These are phyloP conservation scores for Eristalinus sepulchralis DNA, from an alignment of 2,888 invertebrate genomes.

Conservation along the genomic window DNA sequence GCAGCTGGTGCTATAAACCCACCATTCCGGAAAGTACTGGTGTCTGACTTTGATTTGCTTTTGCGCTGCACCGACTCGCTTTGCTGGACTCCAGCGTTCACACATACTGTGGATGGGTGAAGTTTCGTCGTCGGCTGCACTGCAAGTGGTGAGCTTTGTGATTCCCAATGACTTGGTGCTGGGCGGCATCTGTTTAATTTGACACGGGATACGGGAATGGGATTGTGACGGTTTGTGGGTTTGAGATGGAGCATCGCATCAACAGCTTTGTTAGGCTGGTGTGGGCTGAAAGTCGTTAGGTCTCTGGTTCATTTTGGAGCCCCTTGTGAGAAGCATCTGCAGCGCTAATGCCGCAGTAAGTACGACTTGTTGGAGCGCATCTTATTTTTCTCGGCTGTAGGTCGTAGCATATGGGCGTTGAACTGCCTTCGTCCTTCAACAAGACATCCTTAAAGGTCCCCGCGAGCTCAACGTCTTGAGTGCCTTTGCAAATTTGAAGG, in stretches of 20 bases:
- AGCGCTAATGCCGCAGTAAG: too few relatives aligned
- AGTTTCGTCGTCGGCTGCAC: not conserved
- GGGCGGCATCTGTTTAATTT: constrained; percentile 62
- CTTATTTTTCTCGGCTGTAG: too few relatives aligned
- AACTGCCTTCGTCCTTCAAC: too few relatives aligned
- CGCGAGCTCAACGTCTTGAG: too few relatives aligned
- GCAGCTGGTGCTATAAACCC: constrained; percentile 39
- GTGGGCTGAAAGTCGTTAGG: too few relatives aligned
- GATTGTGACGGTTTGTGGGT: constrained; percentile 2
- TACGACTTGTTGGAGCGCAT: too few relatives aligned
- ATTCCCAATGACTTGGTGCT: constrained; percentile 45
- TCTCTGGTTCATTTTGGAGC: too few relatives aligned
- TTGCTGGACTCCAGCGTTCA: not conserved
- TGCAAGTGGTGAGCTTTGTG: constrained; percentile 58
- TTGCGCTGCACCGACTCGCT: not conserved
- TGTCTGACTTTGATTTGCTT: constrained; percentile 53
- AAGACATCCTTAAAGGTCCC: too few relatives aligned
- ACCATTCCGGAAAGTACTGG: constrained; percentile 64
- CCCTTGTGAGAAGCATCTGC: too few relatives aligned
- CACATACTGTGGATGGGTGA: constrained; percentile 18
- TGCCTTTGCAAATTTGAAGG: too few relatives aligned
- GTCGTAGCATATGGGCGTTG: too few relatives aligned
- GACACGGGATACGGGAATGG: constrained; percentile 28
- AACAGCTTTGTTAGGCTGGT: too few relatives aligned
- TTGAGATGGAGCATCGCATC: not conserved